These are phyloP conservation scores for Caiman crocodilus DNA, from an alignment of 2,797 vertebrate species.

Conservation along the genomic window DNA sequence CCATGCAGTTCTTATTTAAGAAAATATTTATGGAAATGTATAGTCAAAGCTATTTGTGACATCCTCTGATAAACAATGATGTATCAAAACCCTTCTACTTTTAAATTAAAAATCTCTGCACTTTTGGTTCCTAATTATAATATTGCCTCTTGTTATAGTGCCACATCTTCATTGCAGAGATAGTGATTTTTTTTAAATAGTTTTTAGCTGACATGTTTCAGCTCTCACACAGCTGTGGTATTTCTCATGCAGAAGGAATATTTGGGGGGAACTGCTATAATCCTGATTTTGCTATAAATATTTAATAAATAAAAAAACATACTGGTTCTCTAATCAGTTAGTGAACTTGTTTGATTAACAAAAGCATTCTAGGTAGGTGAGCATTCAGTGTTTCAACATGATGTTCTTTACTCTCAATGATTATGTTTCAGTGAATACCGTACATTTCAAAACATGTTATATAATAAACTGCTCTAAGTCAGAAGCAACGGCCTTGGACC, in stretches of 20 bases:
- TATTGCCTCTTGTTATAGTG: neutral
- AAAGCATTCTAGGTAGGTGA: constrained; percentile 11
- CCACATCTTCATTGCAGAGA: neutral
- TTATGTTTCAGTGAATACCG: neutral
- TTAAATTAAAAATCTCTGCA: neutral
- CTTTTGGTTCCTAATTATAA: neutral
- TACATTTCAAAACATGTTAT: neutral
- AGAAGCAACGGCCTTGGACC: neutral
- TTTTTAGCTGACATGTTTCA: neutral
- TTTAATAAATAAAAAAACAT: neutral
- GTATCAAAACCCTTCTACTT: neutral
- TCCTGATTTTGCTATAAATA: neutral
- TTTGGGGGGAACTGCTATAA: neutral
- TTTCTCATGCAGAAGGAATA: neutral
- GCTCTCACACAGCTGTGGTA: fast-evolving
- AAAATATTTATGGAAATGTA: neutral
- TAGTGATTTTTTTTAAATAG: neutral
- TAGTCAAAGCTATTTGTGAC: neutral
- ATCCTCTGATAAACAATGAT: neutral
- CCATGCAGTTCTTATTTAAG: neutral
- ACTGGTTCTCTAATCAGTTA: neutral
- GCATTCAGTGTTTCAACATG: neutral
- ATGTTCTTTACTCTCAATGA: neutral
- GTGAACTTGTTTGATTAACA: neutral
- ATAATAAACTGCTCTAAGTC: constrained; percentile 4